phyloP scores from a whole-genome alignment of 1,140 invertebrate species.

The Drosophila truncata region DNA sequence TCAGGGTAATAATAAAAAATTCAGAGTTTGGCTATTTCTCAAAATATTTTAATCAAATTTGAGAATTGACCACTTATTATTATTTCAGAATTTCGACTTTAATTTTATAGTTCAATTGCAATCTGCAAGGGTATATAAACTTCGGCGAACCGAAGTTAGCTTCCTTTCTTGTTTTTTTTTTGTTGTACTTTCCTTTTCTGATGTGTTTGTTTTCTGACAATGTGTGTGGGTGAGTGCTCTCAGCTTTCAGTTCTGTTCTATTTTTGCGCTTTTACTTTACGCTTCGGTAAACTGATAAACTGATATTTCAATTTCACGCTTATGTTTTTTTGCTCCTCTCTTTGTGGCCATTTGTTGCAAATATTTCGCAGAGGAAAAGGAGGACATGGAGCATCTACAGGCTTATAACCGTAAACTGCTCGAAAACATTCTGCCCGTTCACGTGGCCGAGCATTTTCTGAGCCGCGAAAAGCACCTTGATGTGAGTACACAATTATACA shows the following conservation, averaged over 20 bases:
- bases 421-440: conserved; percentile 97
- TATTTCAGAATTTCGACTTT: too few relatives aligned
- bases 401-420: conserved; percentile 97
- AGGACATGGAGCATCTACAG: conserved; percentile 97
- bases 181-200: neutral
- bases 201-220: conserved; percentile 29
- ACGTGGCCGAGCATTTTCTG: conserved; percentile 97
- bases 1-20: too few relatives aligned
- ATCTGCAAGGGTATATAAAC: too few relatives aligned
- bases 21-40: too few relatives aligned
- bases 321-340: conserved; percentile 38
- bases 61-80: too few relatives aligned
- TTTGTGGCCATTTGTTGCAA: conserved; percentile 5
- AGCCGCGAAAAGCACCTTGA: conserved; percentile 92
- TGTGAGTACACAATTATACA: conserved; percentile 87
- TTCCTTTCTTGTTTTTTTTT: too few relatives aligned
- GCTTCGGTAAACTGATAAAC: conserved; percentile 76
- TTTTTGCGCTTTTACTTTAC: conserved; percentile 41
- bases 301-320: conserved; percentile 83
- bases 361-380: conserved; percentile 92
- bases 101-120: too few relatives aligned
- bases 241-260: conserved; percentile 15
- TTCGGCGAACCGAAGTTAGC: too few relatives aligned
- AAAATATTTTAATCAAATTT: too few relatives aligned
- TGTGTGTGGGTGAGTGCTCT: conserved; percentile 9